A percentile compares a stretch with the other conserved stretches of the same genome.
phyloP scores from a whole-genome alignment of 1,140 invertebrate genomes.

The Lordiphosa collinella region DNA sequence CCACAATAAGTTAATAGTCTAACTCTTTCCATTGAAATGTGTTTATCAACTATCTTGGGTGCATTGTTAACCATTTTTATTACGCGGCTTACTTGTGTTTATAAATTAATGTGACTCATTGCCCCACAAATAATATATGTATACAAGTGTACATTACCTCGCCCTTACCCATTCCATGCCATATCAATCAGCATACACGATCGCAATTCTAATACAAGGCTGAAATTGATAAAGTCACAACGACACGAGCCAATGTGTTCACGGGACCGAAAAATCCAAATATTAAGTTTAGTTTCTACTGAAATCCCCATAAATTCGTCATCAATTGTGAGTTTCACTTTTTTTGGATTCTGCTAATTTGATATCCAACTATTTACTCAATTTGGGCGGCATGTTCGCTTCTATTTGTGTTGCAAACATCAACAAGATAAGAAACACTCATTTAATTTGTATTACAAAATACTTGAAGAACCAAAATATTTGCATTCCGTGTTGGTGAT shows the following conservation, averaged over 20 bases:
- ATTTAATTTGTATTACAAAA: slow-evolving; percentile 41
- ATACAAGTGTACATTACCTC: no score
- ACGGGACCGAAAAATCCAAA: no score
- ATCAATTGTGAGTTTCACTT: slow-evolving; percentile 35
- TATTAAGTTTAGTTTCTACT: no score
- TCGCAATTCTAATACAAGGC: no score
- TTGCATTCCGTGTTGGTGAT: slow-evolving; percentile 8
- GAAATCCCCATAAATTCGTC: not conserved
- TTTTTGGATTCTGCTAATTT: slow-evolving; percentile 19
- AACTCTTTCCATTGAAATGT: no score
- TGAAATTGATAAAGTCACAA: no score
- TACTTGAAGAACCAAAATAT: slow-evolving; percentile 16
- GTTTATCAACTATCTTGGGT: slow-evolving; percentile 5
- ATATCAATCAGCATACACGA: no score
- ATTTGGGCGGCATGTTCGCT: slow-evolving; percentile 14
- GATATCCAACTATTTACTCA: slow-evolving; percentile 19
- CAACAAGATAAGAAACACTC: slow-evolving; percentile 15
- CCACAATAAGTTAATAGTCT: slow-evolving; percentile 4
- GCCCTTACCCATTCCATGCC: no score
- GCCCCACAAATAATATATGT: no score
- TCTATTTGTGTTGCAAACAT: slow-evolving; percentile 4
- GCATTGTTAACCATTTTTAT: not conserved
- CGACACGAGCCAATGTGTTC: no score
- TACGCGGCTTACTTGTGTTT: slow-evolving; percentile 1
- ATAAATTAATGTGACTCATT: not conserved